phyloP scores from a whole-genome alignment of 2,888 invertebrate species.

The Girardia tigrina region DNA sequence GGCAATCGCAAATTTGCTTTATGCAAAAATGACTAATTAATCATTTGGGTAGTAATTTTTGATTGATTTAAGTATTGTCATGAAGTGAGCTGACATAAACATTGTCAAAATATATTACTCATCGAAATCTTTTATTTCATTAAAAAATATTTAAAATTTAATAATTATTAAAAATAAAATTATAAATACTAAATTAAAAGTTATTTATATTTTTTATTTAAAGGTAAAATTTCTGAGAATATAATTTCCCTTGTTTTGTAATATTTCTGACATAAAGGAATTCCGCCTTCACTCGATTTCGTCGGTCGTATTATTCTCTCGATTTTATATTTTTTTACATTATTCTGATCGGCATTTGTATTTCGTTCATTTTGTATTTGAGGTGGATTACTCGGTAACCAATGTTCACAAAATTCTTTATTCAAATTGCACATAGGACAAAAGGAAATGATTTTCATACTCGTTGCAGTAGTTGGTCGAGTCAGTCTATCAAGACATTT shows the following conservation, averaged over 20 bases:
- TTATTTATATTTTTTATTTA: background rate
- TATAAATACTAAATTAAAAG: too few species aligned
- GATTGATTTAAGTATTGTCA: too few species aligned
- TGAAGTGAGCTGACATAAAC: too few species aligned
- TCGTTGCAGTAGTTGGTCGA: background rate
- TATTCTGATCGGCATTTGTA: background rate
- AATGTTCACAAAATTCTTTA: slow-evolving; percentile 10
- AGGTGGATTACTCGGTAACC: background rate
- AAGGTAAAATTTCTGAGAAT: background rate
- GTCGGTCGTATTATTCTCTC: background rate
- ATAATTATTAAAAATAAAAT: too few species aligned
- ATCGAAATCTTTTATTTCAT: too few species aligned
- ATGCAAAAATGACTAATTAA: too few species aligned
- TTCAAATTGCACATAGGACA: slow-evolving; percentile 9
- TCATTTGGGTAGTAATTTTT: too few species aligned
- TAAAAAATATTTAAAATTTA: too few species aligned
- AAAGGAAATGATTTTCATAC: background rate
- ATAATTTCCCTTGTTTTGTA: background rate
- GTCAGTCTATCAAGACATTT: background rate
- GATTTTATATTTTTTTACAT: background rate
- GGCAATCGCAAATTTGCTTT: too few species aligned
- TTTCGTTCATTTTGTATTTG: background rate
- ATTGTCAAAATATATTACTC: too few species aligned
- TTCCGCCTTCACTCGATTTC: background rate
- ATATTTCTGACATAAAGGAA: background rate